Conservation (phyloP, 2,888 invertebrate species). For the Hyalella azteca region DNA sequence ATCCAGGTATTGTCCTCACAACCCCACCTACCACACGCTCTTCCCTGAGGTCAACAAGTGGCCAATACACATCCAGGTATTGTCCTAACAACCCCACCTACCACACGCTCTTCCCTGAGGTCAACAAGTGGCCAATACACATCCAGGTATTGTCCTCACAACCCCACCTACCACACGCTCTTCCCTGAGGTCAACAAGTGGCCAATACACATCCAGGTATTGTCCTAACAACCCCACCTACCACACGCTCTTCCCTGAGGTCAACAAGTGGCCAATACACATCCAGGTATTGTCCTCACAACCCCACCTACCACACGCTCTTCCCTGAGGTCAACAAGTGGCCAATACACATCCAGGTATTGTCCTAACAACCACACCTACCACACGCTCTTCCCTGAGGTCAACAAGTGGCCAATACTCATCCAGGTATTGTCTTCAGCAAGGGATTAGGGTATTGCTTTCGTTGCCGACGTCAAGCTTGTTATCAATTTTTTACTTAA, state of each 20-base stretch:
- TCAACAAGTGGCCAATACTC: slow-evolving; percentile 87
- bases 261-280: slow-evolving; percentile 87
- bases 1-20: slow-evolving; percentile 62
- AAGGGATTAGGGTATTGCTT: no score
- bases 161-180: slow-evolving; percentile 75
- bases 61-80: slow-evolving; percentile 75
- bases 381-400: slow-evolving; percentile 74
- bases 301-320: slow-evolving; percentile 75
- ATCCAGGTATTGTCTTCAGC: no score
- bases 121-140: slow-evolving; percentile 87
- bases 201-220: slow-evolving; percentile 74
- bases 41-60: slow-evolving; percentile 83
- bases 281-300: slow-evolving; percentile 62
- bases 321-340: slow-evolving; percentile 83
- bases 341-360: slow-evolving; percentile 74
- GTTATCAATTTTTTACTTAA: no score
- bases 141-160: slow-evolving; percentile 62
- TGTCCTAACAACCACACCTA: slow-evolving; percentile 83
- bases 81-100: slow-evolving; percentile 81
- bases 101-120: slow-evolving; percentile 74
- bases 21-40: slow-evolving; percentile 75
- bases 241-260: slow-evolving; percentile 74
- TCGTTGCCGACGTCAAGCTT: no score
- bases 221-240: slow-evolving; percentile 74
- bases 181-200: slow-evolving; percentile 83